Percentiles rank a stretch among this genome's conserved stretches.
phyloP scores from a whole-genome alignment of 2,888 invertebrate species.

The Archaeoteleia sp. region DNA sequence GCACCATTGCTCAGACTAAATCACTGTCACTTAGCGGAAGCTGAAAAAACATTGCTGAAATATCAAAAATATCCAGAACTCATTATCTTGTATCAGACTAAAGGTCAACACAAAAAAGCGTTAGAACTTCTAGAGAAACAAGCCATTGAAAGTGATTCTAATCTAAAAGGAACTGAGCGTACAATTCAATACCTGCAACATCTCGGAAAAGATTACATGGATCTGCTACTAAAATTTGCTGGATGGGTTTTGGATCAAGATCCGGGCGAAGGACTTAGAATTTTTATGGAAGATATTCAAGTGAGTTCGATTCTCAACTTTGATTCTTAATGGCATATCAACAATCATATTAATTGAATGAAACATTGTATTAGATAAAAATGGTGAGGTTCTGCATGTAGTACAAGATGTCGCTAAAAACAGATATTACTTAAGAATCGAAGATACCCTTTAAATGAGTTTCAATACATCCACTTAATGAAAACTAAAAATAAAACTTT shows the following conservation, averaged over 20 bases:
- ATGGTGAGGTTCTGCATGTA: no score
- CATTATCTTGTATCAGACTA: constrained; percentile 96
- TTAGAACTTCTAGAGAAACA: constrained; percentile 89
- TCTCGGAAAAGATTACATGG: constrained; percentile 85
- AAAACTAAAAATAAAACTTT: no score
- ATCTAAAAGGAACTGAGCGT: constrained; percentile 85
- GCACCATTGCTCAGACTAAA: constrained; percentile 93
- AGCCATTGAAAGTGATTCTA: constrained; percentile 84
- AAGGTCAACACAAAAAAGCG: constrained; percentile 94
- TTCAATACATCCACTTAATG: no score
- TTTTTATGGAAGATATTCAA: constrained; percentile 75
- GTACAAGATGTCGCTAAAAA: no score
- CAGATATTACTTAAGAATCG: no score
- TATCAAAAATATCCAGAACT: constrained; percentile 94
- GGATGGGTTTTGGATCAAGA: constrained; percentile 92
- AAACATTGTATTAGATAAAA: no score
- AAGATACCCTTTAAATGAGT: no score
- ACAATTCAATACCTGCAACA: constrained; percentile 95
- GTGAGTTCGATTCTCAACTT: constrained; percentile 51
- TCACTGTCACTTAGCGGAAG: constrained; percentile 94
- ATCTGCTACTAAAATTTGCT: constrained; percentile 94
- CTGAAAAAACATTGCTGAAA: constrained; percentile 90
- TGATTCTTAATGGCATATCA: constrained; percentile 6
- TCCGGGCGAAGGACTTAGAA: constrained; percentile 91
- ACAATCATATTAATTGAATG: neutral